phyloP scores from a whole-genome alignment of 2,797 vertebrate genomes.

The Anas georgica region DNA sequence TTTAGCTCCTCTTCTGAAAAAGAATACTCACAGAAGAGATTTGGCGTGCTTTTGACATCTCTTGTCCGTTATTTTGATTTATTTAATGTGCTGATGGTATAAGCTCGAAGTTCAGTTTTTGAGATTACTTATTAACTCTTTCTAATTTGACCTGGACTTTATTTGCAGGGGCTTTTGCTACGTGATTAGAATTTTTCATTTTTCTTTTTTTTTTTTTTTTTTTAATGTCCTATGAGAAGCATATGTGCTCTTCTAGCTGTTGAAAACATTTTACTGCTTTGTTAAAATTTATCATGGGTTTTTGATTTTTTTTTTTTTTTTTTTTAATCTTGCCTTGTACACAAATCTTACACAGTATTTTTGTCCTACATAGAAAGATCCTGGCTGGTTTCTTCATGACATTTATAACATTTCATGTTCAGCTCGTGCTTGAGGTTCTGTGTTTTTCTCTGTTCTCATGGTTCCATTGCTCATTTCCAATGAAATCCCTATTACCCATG shows the following conservation, averaged over 20 bases:
- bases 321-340: background rate
- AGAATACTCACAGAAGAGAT: background rate
- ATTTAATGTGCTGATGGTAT: background rate
- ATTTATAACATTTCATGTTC: background rate
- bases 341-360: background rate
- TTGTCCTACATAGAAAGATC: background rate
- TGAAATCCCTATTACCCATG: background rate
- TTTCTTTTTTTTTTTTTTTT: background rate
- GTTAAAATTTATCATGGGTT: background rate
- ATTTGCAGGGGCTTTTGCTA: background rate
- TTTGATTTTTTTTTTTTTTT: background rate
- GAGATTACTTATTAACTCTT: slow-evolving; percentile 61
- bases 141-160: slow-evolving; percentile 28
- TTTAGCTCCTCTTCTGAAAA: background rate
- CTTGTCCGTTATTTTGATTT: background rate
- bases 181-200: background rate
- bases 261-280: background rate
- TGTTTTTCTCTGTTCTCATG: slow-evolving; percentile 71
- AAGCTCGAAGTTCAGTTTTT: slow-evolving; percentile 20
- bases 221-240: background rate
- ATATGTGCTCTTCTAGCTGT: fast-evolving
- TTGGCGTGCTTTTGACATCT: background rate
- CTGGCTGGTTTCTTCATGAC: background rate
- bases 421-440: slow-evolving; percentile 60
- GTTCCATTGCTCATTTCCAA: background rate